Evolutionary conservation across 2,888 invertebrate species (phyloP), one percentile per base, ranked within the genome.

Genomic region (Metellina segmentata): DNA sequence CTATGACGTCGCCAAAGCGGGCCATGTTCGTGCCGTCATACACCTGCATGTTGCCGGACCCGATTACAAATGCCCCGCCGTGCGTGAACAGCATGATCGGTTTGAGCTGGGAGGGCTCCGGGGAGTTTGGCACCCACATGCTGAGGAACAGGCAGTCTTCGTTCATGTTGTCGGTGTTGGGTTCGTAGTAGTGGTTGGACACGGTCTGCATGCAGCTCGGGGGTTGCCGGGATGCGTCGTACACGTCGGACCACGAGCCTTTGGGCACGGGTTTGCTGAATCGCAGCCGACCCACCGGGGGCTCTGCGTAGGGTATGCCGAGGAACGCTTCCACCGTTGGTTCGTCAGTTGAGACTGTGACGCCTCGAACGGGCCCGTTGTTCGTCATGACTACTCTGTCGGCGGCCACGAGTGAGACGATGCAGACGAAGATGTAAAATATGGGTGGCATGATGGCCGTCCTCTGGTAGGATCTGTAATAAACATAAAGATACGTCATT

Each of bases 291-390:
- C 95, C 95, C 20, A 95, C 89, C 5, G 95, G 95, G 19, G 95
- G 95, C 78, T 94, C 94, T 2, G 95, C 95, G 93, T 95, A 95
- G 0, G 95, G 95, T n/a, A 95, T 94, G 48, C 95, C 95, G 7
- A 95, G 94, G 93, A 94, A 95, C 0, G 92, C 92, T 69, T 87
- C 90, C 11, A 92, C 69, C 9, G 53, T 20, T 2, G 52, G n/a
- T 6, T 49, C 51, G 9, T 75, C 74, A 9, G 51, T 69, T 6
- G 81, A 51, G 0, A 86, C 75, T 0, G 89, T 85, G 11, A 86
- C 16, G 0, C 92, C 92, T 61, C 86, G 82, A n/a, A 92, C 19
- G 9, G 89, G 89, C 20, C 92, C 92, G 13, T 53, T 91, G 34
- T 79, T 88, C 0, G 91, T 91, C 85, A 88, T 83, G 6, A 91